Base-by-base conservation (phyloP, 1,140 invertebrate species). In the Eumeta japonica region DNA sequence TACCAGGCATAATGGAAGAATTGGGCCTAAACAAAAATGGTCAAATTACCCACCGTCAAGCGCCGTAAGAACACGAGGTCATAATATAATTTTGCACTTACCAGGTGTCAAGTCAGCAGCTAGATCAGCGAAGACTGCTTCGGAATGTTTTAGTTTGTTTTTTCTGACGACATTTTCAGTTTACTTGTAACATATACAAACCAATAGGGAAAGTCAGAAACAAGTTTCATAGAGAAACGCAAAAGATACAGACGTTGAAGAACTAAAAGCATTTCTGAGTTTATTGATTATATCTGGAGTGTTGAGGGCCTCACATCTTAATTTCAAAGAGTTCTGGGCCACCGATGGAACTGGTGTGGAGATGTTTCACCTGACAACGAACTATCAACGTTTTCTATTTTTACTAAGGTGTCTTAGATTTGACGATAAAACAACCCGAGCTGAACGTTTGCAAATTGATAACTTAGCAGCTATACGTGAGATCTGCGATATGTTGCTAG, bases 391-490 rank as follows among this genome's bases (percentile, higher is more conserved):
- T 27, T 58, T 65, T 41, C 45, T 45, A 41, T 65, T 67, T 52
- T 50, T 61, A 33, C 27, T 65, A 32, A 42, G 38, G 36, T 49
- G 47, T 30, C 39, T 62, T 12, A 28, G 59, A 19, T 63, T 66
- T 48, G 57, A 65, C 35, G 48, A 58, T 39, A 44, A 36, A 41
- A 31, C 27, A 17, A 47, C 40, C 27, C 50, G 58, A 48, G 16
- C 29, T 11, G 44, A 50, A 40, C 42, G 58, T 35, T 42, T 44
- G 46, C 29, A 52, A 44, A 40, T 35, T 39, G 62, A 66, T 36
- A 64, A 58, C 36, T 41, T 67, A 34, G 56, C 56, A 17, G 41
- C 56, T 32, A 52, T 71, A 35, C 45, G 56, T 39, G 28, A 55
- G 37, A 41, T 65, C 4, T 67, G 57, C 39, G 50, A 59, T 32